Evolutionary conservation across 2,797 vertebrate genomes (phyloP).

Genomic region (Notolabrus celidotus): DNA sequence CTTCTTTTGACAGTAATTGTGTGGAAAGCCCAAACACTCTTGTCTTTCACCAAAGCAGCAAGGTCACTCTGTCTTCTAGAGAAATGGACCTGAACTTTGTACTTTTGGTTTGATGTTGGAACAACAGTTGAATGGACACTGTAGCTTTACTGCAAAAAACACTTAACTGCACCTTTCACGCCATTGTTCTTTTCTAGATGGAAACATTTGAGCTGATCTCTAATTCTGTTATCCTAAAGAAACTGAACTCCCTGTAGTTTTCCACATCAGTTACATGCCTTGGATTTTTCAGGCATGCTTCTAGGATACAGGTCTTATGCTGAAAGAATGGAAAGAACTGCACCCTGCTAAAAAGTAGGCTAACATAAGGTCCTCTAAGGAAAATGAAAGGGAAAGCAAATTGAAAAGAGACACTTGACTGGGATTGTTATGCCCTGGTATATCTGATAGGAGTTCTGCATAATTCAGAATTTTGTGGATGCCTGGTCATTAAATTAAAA

Average conservation of each 20-base stretch:
- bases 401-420: not conserved
- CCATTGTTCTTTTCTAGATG: conserved; percentile 28
- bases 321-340: not conserved
- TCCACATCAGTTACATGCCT: conserved; percentile 1
- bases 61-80: not conserved
- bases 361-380: not conserved
- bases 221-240: conserved; percentile 18
- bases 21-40: too few species aligned
- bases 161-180: conserved; percentile 37
- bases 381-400: conserved; percentile 31
- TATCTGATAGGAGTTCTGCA: not conserved
- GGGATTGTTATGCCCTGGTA: not conserved
- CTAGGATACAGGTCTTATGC: not conserved
- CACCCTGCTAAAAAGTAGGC: not conserved
- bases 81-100: not conserved
- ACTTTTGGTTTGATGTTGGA: not conserved
- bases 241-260: conserved; percentile 33
- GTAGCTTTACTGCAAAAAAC: conserved; percentile 1
- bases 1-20: too few species aligned
- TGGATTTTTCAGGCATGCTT: not conserved
- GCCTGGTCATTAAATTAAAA: conserved; percentile 1
- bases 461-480: not conserved
- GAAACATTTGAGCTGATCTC: conserved; percentile 36
- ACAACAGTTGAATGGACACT: conserved; percentile 1
- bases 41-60: not conserved